Evolutionary conservation across 1,140 invertebrate species (phyloP).

Genomic region (Ruditapes philippinarum): DNA sequence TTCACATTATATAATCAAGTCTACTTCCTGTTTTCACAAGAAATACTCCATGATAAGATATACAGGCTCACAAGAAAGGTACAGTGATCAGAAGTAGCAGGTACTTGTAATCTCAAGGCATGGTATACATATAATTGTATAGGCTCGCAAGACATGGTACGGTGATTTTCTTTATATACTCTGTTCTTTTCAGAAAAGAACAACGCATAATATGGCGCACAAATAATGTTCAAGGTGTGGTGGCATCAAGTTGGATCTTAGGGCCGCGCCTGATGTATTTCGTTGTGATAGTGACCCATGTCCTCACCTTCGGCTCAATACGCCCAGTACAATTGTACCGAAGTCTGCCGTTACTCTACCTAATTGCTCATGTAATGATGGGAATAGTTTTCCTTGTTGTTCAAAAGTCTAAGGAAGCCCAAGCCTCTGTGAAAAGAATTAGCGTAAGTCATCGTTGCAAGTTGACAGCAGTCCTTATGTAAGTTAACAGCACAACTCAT

Average conservation of each 20-base stretch:
- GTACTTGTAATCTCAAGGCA: too few species aligned
- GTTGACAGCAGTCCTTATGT: too few species aligned
- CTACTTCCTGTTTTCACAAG: too few species aligned
- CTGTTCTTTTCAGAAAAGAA: conserved; percentile 73
- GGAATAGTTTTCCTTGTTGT: conserved; percentile 21
- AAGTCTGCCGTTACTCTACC: conserved; percentile 14
- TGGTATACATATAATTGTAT: too few species aligned
- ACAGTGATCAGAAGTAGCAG: too few species aligned
- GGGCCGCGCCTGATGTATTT: conserved; percentile 47
- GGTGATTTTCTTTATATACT: too few species aligned
- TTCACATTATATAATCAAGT: too few species aligned
- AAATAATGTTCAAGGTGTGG: conserved; percentile 62
- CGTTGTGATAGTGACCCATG: not conserved
- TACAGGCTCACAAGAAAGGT: too few species aligned
- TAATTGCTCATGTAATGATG: not conserved
- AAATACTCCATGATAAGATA: too few species aligned
- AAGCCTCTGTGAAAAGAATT: not conserved
- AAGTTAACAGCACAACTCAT: too few species aligned
- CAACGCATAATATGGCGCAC: conserved; percentile 56
- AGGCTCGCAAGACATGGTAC: too few species aligned
- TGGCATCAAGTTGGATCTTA: conserved; percentile 71
- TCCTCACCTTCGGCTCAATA: not conserved
- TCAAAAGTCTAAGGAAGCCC: not conserved
- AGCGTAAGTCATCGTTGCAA: not conserved
- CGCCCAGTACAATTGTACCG: conserved; percentile 3